phyloP scores from a whole-genome alignment of 64 coral and sea anemone species.

The Montipora cactus region DNA sequence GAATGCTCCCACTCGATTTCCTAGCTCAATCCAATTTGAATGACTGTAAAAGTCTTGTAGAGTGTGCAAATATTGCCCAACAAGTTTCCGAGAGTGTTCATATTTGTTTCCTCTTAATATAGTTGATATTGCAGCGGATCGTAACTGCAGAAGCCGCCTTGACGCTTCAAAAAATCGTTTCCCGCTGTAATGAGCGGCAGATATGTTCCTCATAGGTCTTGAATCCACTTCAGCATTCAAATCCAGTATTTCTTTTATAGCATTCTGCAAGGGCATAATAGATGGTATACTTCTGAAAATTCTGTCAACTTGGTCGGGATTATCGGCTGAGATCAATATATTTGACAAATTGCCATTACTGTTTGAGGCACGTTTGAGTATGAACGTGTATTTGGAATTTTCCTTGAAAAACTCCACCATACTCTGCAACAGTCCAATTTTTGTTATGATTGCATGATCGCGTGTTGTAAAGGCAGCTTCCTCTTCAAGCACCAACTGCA shows the following conservation, averaged over 20 bases:
- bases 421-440: slow-evolving; percentile 66
- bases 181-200: slow-evolving; percentile 76
- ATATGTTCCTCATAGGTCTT: background rate
- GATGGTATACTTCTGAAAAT: slow-evolving; percentile 6
- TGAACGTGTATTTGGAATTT: slow-evolving; percentile 22
- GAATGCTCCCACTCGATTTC: slow-evolving; percentile 2
- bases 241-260: slow-evolving; percentile 59
- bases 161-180: slow-evolving; percentile 60
- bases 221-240: slow-evolving; percentile 63
- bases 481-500: background rate
- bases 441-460: slow-evolving; percentile 54
- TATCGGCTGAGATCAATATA: slow-evolving; percentile 6
- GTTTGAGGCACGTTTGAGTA: background rate
- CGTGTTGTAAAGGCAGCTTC: slow-evolving; percentile 31
- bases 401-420: slow-evolving; percentile 58
- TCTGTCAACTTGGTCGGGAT: background rate
- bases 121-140: slow-evolving; percentile 45
- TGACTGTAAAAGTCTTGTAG: slow-evolving; percentile 89
- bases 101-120: slow-evolving; percentile 52
- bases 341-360: background rate
- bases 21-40: slow-evolving; percentile 79
- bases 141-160: slow-evolving; percentile 51
- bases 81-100: slow-evolving; percentile 53
- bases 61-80: slow-evolving; percentile 78
- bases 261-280: slow-evolving; percentile 33